A percentile compares a stretch with the other conserved stretches of the same genome.
Conservation (phyloP, 2,888 invertebrate species). For the Argyra leucocephala region DNA sequence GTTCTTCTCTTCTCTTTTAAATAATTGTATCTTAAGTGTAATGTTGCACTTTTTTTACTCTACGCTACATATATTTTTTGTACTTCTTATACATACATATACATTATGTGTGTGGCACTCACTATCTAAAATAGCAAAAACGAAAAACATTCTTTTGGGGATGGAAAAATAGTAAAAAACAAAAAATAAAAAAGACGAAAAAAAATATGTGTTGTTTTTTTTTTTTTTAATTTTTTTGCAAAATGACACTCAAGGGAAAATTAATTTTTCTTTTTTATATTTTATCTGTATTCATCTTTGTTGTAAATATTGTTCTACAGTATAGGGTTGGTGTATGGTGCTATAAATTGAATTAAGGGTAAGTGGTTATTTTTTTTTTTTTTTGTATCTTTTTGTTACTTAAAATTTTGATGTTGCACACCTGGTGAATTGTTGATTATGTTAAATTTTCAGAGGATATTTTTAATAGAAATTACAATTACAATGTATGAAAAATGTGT, state of each 20-base stretch:
- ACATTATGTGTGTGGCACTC: too few relatives aligned
- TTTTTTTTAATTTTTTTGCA: too few relatives aligned
- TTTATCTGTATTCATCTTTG: neutral
- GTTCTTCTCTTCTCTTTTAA: too few relatives aligned
- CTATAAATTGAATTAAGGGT: neutral
- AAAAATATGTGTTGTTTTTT: too few relatives aligned
- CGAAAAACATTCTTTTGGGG: neutral
- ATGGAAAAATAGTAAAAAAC: neutral
- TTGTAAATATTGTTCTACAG: neutral
- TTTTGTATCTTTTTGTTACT: neutral
- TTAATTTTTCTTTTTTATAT: neutral
- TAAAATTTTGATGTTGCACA: neutral
- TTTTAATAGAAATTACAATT: too few relatives aligned
- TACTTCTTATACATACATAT: too few relatives aligned
- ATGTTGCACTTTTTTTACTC: too few relatives aligned
- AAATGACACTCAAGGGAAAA: conserved; percentile 1
- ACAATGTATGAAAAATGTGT: too few relatives aligned
- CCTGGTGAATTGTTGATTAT: neutral
- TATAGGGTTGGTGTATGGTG: neutral
- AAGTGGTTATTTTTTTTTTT: neutral
- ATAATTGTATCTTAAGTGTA: too few relatives aligned
- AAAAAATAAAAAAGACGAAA: neutral
- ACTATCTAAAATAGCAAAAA: neutral
- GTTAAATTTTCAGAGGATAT: neutral
- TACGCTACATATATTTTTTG: too few relatives aligned